Conservation (phyloP, 1,140 invertebrate genomes). For the Gryllus bimaculatus region DNA sequence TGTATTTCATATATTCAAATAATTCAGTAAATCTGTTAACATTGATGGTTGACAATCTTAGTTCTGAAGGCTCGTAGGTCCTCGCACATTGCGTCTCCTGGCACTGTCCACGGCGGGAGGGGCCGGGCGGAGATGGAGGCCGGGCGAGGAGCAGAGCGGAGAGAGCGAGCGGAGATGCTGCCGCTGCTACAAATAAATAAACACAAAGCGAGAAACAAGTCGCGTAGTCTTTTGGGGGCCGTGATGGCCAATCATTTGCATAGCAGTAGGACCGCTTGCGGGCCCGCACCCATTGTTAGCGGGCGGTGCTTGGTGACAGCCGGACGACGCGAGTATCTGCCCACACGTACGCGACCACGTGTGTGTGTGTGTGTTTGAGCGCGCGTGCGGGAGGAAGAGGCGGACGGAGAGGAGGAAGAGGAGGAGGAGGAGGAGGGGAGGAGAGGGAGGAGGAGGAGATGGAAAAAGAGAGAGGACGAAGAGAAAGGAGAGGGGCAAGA, state of each 20-base stretch:
- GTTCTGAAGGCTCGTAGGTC: too few relatives aligned
- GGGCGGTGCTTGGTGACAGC: not conserved
- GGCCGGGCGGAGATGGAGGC: not conserved
- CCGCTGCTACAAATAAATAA: not conserved
- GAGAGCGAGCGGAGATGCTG: not conserved
- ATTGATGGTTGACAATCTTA: too few relatives aligned
- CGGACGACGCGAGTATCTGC: not conserved
- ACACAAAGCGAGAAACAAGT: not conserved
- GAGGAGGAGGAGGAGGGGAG: too few relatives aligned
- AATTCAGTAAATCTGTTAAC: too few relatives aligned
- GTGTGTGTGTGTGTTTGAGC: not conserved
- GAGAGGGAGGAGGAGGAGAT: not conserved
- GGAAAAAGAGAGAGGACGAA: too few relatives aligned
- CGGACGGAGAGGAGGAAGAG: not conserved
- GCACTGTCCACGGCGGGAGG: not conserved
- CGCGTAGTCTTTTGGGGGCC: not conserved
- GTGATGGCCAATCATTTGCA: not conserved
- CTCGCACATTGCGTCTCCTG: too few relatives aligned
- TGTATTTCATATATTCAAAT: too few relatives aligned
- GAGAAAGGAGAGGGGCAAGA: not conserved
- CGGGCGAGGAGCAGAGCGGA: not conserved
- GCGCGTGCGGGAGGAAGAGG: not conserved
- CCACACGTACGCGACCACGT: too few relatives aligned
- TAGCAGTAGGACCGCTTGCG: not conserved
- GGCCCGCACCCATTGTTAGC: slow-evolving; percentile 2